Evolutionary conservation across 2,113 vertebrate genomes (phyloP).

Genomic region (Natator depressus): DNA sequence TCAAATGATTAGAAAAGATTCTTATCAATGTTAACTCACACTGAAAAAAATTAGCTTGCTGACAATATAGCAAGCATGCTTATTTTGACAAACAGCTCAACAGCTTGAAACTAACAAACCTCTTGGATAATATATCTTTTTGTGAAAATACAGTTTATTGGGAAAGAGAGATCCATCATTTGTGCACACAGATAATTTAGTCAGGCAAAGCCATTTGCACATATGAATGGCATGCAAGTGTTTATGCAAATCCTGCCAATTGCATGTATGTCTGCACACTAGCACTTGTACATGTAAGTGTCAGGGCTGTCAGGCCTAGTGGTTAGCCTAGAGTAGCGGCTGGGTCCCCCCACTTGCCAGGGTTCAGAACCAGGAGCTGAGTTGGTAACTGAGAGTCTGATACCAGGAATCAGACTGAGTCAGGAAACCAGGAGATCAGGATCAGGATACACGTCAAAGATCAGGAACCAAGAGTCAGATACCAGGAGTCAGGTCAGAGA

Average conservation of each 20-base stretch:
- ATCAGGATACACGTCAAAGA: too few species aligned
- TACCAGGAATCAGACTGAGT: too few species aligned
- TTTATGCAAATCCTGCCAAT: not conserved
- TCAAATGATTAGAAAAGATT: not conserved
- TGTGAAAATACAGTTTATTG: constrained; percentile 7
- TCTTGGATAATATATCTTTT: constrained; percentile 11
- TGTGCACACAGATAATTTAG: constrained; percentile 50
- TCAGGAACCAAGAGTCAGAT: too few species aligned
- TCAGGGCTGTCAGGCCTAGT: too few species aligned
- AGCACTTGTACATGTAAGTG: too few species aligned
- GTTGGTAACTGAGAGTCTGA: too few species aligned
- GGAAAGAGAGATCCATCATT: constrained; percentile 42
- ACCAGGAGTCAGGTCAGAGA: too few species aligned
- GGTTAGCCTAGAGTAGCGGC: too few species aligned
- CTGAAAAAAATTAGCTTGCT: not conserved
- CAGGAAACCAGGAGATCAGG: too few species aligned
- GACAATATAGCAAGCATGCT: not conserved
- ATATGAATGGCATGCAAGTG: not conserved
- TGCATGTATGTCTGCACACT: too few species aligned
- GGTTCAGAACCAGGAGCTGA: too few species aligned
- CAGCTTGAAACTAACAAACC: not conserved
- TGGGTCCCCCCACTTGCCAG: too few species aligned
- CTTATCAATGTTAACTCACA: accelerated
- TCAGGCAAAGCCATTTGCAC: constrained; percentile 41
- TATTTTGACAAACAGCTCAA: not conserved